These are phyloP conservation scores for Monopis laevigella DNA, from an alignment of 2,888 invertebrate species.

Conservation along the genomic window DNA sequence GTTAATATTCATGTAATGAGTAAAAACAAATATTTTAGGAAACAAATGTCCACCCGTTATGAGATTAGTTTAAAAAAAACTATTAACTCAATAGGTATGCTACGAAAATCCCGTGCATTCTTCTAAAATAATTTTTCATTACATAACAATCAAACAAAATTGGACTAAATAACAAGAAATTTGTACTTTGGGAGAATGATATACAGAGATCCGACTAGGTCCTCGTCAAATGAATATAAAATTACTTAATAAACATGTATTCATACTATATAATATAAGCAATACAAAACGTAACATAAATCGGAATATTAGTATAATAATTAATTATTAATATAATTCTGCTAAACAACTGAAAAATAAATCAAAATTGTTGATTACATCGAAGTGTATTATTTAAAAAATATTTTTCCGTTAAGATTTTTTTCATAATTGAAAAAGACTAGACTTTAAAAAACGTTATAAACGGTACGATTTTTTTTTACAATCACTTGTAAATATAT, in stretches of 20 bases:
- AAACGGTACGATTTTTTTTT: neutral
- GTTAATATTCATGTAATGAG: no score
- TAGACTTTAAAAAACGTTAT: conserved; percentile 3
- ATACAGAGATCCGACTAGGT: conserved; percentile 68
- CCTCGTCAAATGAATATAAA: conserved; percentile 66
- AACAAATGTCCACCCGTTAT: no score
- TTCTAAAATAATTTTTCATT: conserved; percentile 64
- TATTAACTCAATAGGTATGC: conserved; percentile 5
- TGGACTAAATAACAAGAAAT: conserved; percentile 70
- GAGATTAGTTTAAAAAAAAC: conserved; percentile 5
- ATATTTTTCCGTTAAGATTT: neutral
- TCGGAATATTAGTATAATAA: conserved; percentile 60
- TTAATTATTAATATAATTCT: conserved; percentile 53
- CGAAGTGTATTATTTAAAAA: conserved; percentile 28
- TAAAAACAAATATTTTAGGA: no score
- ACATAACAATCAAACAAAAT: conserved; percentile 67
- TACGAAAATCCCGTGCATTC: conserved; percentile 1
- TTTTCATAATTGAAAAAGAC: neutral
- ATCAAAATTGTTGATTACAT: conserved; percentile 40
- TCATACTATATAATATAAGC: conserved; percentile 65
- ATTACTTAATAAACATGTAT: conserved; percentile 66
- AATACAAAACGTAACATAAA: conserved; percentile 66
- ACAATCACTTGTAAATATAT: neutral
- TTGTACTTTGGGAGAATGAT: conserved; percentile 70
- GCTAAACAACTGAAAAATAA: conserved; percentile 60